phyloP scores from a whole-genome alignment of 2,797 vertebrate species.

The Anguilla marmorata region DNA sequence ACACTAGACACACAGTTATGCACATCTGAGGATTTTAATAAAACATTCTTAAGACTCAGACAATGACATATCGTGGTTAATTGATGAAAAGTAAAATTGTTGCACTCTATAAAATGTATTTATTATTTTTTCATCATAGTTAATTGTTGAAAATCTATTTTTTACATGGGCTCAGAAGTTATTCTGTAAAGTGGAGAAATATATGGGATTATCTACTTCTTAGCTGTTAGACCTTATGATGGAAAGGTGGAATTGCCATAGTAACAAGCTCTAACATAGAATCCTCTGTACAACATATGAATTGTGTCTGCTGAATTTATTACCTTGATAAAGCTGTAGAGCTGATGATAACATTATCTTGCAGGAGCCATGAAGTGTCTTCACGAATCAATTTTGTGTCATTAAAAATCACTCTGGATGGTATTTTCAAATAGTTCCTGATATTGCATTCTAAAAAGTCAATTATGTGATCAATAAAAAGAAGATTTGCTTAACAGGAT shows the following conservation, averaged over 20 bases:
- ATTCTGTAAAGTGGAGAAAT: conserved; percentile 10
- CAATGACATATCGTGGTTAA: neutral
- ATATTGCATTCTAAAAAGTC: conserved; percentile 66
- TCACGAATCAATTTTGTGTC: conserved; percentile 59
- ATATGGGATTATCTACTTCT: conserved; percentile 30
- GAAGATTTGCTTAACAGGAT: conserved; percentile 64
- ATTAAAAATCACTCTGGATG: conserved; percentile 62
- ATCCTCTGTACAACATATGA: conserved; percentile 32
- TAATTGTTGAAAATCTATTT: neutral
- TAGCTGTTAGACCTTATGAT: conserved; percentile 28
- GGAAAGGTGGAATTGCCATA: conserved; percentile 30
- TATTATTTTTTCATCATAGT: neutral
- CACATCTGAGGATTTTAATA: neutral
- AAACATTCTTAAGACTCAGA: neutral
- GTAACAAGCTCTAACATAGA: conserved; percentile 40
- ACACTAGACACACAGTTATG: neutral
- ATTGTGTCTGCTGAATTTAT: conserved; percentile 51
- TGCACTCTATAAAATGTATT: neutral
- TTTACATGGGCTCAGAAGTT: neutral
- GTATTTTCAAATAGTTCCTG: conserved; percentile 52
- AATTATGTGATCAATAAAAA: conserved; percentile 63
- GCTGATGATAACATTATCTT: conserved; percentile 50
- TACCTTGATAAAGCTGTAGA: conserved; percentile 50
- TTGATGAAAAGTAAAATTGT: neutral
- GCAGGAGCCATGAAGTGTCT: conserved; percentile 52